Base-by-base conservation (phyloP, 1,140 invertebrate genomes). In the Asobara japonica region DNA sequence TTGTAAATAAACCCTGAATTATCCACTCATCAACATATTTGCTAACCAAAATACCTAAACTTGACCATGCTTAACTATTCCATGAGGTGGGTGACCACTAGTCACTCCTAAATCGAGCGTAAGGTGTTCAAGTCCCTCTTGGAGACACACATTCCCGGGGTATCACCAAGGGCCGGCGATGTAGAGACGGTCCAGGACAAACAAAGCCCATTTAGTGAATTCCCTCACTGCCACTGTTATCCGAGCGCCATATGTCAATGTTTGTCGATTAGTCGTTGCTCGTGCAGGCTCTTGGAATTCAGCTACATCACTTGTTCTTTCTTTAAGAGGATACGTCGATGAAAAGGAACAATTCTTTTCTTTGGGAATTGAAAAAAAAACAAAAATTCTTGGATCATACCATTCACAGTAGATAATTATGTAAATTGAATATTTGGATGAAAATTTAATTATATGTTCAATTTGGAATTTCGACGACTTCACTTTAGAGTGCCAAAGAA, bases 221-320 rank as follows among this genome's bases (percentile, higher is more conserved):
- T 65, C 76, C 69, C 74, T 77, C 66, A 51, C 41, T 65, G n/a
- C 41, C n/a, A 18, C 29, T 75, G 76, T 48, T 62, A 74, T 68
- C 20, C 51, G 25, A 56, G 1, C 25, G 25, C 22, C 56, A 45
- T 81, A 20, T 73, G 81, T 83, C 81, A 84, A 84, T 83, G 76
- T 82, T 83, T 82, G 81, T 70, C 80, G 79, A 82, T 82, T 83
- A 82, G 81, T 75, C 73, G 75, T 74, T 31, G 6, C 51, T 56
- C 41, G n/a, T 16, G 6, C 41, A 1, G 5, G 3, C 41, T 18
- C n/a, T 8, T n/a, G 1, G 4, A 18, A 51, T 51, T 3, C 45
- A 51, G 8, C 31, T 11, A 51, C 7, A 51, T 16, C 36, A 38
- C 36, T 8, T n/a, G n/a, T n/a, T n/a, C n/a, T n/a, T n/a, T n/a